A percentile compares a stretch with the other conserved stretches of the same genome.
Conservation (phyloP, 2,113 vertebrate genomes). For the Aegithalos caudatus region DNA sequence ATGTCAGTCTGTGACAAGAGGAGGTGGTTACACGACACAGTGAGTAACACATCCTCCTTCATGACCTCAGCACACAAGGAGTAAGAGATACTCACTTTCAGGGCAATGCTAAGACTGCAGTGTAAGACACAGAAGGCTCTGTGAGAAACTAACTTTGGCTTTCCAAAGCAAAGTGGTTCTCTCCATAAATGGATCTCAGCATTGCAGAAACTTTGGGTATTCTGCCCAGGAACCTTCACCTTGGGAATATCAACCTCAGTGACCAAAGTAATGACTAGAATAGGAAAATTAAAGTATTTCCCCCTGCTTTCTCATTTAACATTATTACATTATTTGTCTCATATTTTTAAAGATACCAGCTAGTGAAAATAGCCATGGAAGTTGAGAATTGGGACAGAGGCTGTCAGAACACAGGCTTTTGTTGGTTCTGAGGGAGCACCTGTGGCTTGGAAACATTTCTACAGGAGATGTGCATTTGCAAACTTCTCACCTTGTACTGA, state of each 20-base stretch:
- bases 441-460: fast-evolving
- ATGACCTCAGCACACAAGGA: fast-evolving
- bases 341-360: background rate
- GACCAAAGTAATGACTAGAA: background rate
- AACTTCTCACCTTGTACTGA: background rate
- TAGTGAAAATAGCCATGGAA: background rate
- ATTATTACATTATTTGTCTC: background rate
- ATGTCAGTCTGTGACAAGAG: background rate
- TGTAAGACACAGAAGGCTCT: background rate
- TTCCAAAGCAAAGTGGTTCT: background rate
- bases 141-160: background rate
- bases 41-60: background rate
- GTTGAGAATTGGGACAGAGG: fast-evolving
- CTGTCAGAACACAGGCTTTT: background rate
- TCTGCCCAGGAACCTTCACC: background rate
- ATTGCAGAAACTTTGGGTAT: background rate
- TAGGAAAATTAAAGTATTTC: background rate
- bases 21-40: background rate
- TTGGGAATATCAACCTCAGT: background rate
- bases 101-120: background rate
- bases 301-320: fast-evolving
- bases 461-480: background rate
- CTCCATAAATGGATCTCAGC: background rate
- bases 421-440: background rate
- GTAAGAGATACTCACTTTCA: background rate